phyloP scores from a whole-genome alignment of 2,888 invertebrate genomes.

The Eutolmus rufibarbis region DNA sequence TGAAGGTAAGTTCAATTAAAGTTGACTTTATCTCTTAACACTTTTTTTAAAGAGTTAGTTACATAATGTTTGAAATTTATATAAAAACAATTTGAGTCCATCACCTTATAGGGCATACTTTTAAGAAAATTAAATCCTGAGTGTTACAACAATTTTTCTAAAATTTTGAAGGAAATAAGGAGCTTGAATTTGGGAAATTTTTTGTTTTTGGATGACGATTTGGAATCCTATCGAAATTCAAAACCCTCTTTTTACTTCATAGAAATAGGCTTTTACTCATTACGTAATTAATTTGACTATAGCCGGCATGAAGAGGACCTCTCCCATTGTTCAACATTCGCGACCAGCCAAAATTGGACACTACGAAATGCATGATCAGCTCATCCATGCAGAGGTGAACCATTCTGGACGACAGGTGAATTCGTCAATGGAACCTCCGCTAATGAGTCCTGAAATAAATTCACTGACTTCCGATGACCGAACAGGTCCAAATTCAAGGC shows the following conservation, averaged over 20 bases:
- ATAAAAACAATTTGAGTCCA: too few relatives aligned
- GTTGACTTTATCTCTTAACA: not conserved
- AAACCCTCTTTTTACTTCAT: not conserved
- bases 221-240: not conserved
- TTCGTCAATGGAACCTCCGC: constrained; percentile 62
- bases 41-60: not conserved
- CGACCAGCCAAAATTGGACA: constrained; percentile 63
- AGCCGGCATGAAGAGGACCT: constrained; percentile 64
- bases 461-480: constrained; percentile 68
- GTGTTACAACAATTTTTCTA: too few relatives aligned
- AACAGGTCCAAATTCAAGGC: constrained; percentile 50
- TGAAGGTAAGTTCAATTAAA: constrained; percentile 46
- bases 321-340: constrained; percentile 65
- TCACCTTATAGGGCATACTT: too few relatives aligned
- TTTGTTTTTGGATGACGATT: not conserved
- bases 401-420: constrained; percentile 52
- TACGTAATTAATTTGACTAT: not conserved
- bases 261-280: not conserved
- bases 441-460: constrained; percentile 73
- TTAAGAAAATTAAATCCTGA: too few relatives aligned
- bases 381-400: constrained; percentile 52
- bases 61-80: not conserved
- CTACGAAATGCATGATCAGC: constrained; percentile 52
- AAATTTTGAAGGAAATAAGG: too few relatives aligned
- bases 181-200: too few relatives aligned